Percentiles rank a stretch among this genome's conserved stretches.
Evolutionary conservation across 2,797 vertebrate genomes (phyloP).

Genomic region (Linurgus olivaceus): DNA sequence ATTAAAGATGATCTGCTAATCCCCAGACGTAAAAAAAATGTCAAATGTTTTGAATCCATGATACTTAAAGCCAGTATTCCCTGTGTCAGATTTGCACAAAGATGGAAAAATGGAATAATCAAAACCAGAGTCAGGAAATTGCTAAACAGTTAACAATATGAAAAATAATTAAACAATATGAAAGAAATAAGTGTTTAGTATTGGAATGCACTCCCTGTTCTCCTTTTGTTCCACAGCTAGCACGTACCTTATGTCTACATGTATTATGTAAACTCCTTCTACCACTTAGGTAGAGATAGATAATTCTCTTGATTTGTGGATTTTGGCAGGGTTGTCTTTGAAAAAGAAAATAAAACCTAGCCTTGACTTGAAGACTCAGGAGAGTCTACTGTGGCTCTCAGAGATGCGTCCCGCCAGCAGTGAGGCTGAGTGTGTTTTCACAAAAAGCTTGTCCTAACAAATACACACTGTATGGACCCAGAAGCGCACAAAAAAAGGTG

Average conservation of each 20-base stretch:
- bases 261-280: neutral
- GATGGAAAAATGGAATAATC: neutral
- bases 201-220: neutral
- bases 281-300: neutral
- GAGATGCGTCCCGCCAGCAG: neutral
- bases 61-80: neutral
- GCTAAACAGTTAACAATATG: neutral
- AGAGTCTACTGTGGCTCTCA: neutral
- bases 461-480: neutral
- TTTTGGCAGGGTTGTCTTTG: neutral
- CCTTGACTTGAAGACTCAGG: neutral
- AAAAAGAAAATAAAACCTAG: neutral
- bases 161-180: neutral
- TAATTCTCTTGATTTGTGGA: neutral
- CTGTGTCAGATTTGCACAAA: neutral
- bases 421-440: neutral
- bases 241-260: neutral
- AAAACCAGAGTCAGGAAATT: neutral
- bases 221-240: rapidly evolving
- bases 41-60: neutral
- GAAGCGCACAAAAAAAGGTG: neutral
- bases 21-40: neutral
- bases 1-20: neutral
- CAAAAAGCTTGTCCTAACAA: neutral
- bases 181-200: neutral